Conservation (phyloP, 2,888 invertebrate species). For the Leucophenga maculata region DNA sequence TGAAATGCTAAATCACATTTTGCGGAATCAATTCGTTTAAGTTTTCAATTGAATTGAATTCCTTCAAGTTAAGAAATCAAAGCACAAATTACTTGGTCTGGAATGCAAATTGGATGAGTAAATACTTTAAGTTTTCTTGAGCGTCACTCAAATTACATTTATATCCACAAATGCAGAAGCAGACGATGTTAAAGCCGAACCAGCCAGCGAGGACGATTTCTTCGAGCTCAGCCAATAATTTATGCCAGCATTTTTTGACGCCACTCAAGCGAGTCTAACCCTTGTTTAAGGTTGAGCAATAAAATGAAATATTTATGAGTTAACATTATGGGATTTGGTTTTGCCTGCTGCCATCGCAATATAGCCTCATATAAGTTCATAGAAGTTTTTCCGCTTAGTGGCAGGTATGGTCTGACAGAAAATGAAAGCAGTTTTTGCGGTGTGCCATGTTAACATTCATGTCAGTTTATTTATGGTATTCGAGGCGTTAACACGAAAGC, state of each 20-base stretch:
- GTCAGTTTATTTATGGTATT: conserved; percentile 55
- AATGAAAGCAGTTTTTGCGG: conserved; percentile 37
- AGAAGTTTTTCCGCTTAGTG: conserved; percentile 16
- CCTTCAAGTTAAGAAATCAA: no score
- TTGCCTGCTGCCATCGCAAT: conserved; percentile 34
- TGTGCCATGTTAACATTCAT: conserved; percentile 46
- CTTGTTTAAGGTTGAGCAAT: conserved; percentile 61
- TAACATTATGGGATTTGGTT: conserved; percentile 62
- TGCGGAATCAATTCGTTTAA: no score
- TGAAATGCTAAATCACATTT: no score
- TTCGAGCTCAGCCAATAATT: conserved; percentile 39
- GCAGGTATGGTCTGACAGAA: background rate
- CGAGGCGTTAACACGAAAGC: conserved; percentile 58
- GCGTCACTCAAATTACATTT: conserved; percentile 13
- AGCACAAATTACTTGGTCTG: background rate
- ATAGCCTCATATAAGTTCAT: background rate
- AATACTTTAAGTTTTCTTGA: conserved; percentile 15
- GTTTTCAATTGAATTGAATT: no score
- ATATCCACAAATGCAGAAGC: conserved; percentile 17
- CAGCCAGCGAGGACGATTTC: background rate
- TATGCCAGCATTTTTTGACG: conserved; percentile 50
- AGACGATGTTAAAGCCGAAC: background rate
- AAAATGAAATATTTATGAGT: conserved; percentile 62
- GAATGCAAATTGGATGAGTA: conserved; percentile 17
- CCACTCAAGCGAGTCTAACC: conserved; percentile 41